Evolutionary conservation across 2,797 vertebrate species (phyloP), one percentile per base, ranked within the genome.

Genomic region (Melanotaenia pygmaea): DNA sequence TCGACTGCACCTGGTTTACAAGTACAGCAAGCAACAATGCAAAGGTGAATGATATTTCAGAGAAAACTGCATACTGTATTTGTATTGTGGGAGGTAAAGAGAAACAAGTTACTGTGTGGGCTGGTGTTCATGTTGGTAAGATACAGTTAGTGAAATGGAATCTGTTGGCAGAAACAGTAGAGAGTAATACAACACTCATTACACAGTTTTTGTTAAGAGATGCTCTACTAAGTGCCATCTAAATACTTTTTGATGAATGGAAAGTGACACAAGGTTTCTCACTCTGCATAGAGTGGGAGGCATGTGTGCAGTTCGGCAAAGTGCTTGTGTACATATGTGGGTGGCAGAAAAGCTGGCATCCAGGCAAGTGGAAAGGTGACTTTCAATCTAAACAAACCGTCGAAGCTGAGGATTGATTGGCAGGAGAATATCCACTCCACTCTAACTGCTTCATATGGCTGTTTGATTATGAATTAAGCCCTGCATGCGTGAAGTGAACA

Each of bases 381-480:
- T 76, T 84, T 80, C 22, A 67, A 51, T 74, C 59, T 64, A 77
- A 84, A 82, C 58, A 64, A 77, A 75, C 60, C 56, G 34, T 28
- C 18, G 64, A 67, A 67, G 69, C 65, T 12, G 37, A 78, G 38
- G 32, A 70, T 64, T 84, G 74, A 88, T 76, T 86, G 83, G 56
- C 83, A 83, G 74, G 16, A 79, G 59, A 72, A 71, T 70, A 80
- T 82, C 73, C 65, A 30, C 79, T 79, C 61, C 65, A 43, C 58
- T 72, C 51, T 47, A 45, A 40, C 64, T 47, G 65, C 2, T 16
- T 81, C 51, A 79, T 40, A 54, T 34, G 43, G 60, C 62, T 82
- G 13, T 84, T 88, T 89, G 79, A 88, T 83, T 80, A 71, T 24
- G 66, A 87, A 83, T 89, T 84, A 82, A 81, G 74, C 72, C 43